These are phyloP conservation scores for Philhelius pedissequus DNA, from an alignment of 2,888 invertebrate species.

Conservation along the genomic window DNA sequence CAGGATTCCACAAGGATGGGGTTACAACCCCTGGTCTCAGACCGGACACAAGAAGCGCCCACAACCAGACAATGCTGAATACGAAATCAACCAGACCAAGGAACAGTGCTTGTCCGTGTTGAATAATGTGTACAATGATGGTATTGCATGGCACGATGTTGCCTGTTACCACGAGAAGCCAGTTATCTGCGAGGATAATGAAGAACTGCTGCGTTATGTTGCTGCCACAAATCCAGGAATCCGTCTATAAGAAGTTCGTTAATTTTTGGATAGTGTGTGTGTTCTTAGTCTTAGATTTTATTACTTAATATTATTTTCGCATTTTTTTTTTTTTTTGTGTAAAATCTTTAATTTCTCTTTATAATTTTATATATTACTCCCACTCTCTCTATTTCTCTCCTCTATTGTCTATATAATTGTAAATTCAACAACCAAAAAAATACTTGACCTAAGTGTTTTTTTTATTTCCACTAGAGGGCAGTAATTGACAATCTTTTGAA, in stretches of 20 bases:
- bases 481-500: neutral
- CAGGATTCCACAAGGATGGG: constrained; percentile 81
- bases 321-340: constrained; percentile 49
- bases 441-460: neutral
- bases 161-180: constrained; percentile 96
- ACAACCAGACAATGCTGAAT: constrained; percentile 95
- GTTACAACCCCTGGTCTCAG: constrained; percentile 93
- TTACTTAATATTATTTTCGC: constrained; percentile 69
- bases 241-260: constrained; percentile 83
- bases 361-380: neutral
- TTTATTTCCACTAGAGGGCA: neutral
- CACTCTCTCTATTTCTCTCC: neutral
- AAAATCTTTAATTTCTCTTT: constrained; percentile 48
- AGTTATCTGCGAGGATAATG: constrained; percentile 93
- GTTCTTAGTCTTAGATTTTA: constrained; percentile 78
- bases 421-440: constrained; percentile 28
- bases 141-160: constrained; percentile 96
- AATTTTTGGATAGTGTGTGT: constrained; percentile 59
- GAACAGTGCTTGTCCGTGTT: constrained; percentile 93
- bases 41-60: constrained; percentile 93
- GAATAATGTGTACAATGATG: constrained; percentile 96
- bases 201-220: constrained; percentile 91
- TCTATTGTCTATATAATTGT: constrained; percentile 16
- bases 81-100: constrained; percentile 91
- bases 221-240: constrained; percentile 91